Conservation (phyloP, 2,888 invertebrate species). For the Portevinia maculata region DNA sequence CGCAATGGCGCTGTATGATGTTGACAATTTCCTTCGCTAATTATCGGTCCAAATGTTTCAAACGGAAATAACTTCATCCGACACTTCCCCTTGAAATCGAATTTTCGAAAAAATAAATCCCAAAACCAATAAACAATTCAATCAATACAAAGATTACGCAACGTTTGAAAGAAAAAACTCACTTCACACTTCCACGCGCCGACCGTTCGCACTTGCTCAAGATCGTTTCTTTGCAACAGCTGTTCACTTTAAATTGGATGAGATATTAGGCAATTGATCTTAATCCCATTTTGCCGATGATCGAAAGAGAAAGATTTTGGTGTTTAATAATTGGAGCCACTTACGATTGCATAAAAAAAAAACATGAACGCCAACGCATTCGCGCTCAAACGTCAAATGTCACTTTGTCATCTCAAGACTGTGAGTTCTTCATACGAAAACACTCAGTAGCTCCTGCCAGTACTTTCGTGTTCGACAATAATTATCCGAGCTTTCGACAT, state of each 20-base stretch:
- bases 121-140: slow-evolving; percentile 34
- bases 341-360: slow-evolving; percentile 21
- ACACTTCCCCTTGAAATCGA: background rate
- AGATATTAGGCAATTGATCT: slow-evolving; percentile 32
- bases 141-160: slow-evolving; percentile 37
- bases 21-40: slow-evolving; percentile 2
- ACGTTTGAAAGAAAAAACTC: slow-evolving; percentile 44
- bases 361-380: slow-evolving; percentile 40
- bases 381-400: slow-evolving; percentile 9
- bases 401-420: slow-evolving; percentile 33
- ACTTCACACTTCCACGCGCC: slow-evolving; percentile 36
- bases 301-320: slow-evolving; percentile 6
- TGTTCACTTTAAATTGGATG: background rate
- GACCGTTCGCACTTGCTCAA: slow-evolving; percentile 48
- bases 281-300: background rate
- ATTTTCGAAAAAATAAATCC: background rate
- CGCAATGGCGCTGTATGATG: background rate
- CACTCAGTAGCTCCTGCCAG: too few species aligned
- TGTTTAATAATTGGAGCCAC: too few species aligned
- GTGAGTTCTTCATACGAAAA: slow-evolving; percentile 21
- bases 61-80: background rate
- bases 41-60: slow-evolving; percentile 1
- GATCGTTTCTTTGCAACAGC: slow-evolving; percentile 47
- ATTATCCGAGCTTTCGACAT: slow-evolving; percentile 38
- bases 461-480: slow-evolving; percentile 17